Evolutionary conservation across 2,113 vertebrate species (phyloP).

Genomic region (Callocephalon fimbriatum): DNA sequence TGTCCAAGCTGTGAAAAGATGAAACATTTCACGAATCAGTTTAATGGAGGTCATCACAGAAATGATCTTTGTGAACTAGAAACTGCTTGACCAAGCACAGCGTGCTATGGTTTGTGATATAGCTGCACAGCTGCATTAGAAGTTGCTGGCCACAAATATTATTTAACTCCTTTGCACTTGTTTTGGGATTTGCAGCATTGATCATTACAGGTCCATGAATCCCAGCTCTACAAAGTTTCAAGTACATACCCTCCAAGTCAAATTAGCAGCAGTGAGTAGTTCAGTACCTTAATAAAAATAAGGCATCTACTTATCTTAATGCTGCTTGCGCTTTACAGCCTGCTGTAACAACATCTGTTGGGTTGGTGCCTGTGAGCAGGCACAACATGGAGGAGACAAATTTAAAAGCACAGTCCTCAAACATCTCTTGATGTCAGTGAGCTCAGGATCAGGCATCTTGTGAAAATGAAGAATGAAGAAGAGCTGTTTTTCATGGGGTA

Average conservation of each 20-base stretch:
- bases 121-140: neutral
- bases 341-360: neutral
- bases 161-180: neutral
- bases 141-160: neutral
- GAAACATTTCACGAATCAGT: constrained; percentile 43
- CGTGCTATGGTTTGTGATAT: neutral
- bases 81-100: neutral
- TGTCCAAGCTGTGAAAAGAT: constrained; percentile 28
- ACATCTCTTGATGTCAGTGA: neutral
- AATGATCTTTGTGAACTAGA: constrained; percentile 30
- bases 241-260: neutral
- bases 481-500: neutral
- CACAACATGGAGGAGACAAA: neutral
- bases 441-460: neutral
- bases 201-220: neutral
- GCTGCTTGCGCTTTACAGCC: neutral
- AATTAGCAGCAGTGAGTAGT: neutral
- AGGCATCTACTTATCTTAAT: neutral
- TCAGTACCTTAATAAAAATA: neutral
- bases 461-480: neutral
- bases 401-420: neutral
- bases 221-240: neutral
- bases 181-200: neutral
- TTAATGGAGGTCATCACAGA: constrained; percentile 10
- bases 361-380: neutral